Conservation (phyloP, 2,888 invertebrate genomes). For the Coecobrya sp. region DNA sequence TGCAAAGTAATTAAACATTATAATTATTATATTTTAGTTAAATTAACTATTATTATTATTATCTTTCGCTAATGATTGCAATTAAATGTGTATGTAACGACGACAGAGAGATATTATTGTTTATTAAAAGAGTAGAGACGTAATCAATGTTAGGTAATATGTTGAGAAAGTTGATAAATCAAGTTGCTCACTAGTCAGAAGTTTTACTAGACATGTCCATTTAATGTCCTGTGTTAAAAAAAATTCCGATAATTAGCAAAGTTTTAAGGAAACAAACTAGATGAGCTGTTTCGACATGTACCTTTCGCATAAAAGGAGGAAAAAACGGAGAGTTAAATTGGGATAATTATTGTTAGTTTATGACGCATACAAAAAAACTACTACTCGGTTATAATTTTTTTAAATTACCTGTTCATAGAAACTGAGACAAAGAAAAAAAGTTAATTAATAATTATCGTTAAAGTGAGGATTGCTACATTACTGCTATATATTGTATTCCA, state of each 20-base stretch:
- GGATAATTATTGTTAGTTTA: no score
- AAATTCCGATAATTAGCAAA: not conserved
- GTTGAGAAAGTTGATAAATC: slow-evolving; percentile 14
- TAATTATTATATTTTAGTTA: no score
- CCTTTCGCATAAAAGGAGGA: not conserved
- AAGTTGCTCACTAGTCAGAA: slow-evolving; percentile 51
- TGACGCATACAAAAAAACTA: no score
- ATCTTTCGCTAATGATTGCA: not conserved
- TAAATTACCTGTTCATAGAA: no score
- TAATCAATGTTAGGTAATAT: not conserved
- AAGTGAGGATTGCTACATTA: no score
- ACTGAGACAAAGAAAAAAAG: no score
- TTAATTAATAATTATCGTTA: no score
- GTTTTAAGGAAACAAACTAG: slow-evolving; percentile 20
- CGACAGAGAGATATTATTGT: not conserved
- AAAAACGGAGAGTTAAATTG: no score
- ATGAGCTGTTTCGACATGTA: slow-evolving; percentile 35
- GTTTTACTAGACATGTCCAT: slow-evolving; percentile 5
- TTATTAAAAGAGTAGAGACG: not conserved
- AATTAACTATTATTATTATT: not conserved
- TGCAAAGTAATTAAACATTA: no score
- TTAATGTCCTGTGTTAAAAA: slow-evolving; percentile 18
- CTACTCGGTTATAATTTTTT: no score
- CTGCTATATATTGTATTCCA: no score
- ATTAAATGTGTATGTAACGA: not conserved